Base-by-base conservation (phyloP, 2,888 invertebrate genomes). In the Microchrysa polita region DNA sequence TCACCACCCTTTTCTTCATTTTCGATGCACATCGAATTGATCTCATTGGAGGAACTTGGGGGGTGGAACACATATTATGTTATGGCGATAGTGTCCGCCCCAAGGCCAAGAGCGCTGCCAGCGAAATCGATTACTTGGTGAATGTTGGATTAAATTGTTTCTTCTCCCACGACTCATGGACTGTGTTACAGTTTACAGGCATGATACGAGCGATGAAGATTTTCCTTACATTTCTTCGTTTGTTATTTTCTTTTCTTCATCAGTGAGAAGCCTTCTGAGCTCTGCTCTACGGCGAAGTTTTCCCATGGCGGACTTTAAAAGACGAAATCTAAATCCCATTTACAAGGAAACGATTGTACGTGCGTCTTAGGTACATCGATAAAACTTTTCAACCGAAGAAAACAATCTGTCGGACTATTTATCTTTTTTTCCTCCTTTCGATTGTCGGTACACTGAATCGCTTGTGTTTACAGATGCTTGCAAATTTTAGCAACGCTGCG, bases 401-500 rank as follows among this genome's bases (percentile, higher is more conserved):
- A 65, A 22, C 65, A 65, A 65, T 65, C 65, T 44, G 65, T 48
- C 48, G 65, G 42, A 22, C 65, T 65, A 65, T 65, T 65, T 65
- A 48, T 65, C 65, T n/a, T n/a, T 65, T 65, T 63, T 16, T 20
- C 14, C 20, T 65, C 40, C 5, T 7, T 5, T 5, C 14, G 20
- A 10, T 55, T 55, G 18, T 65, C 22, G n/a, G 65, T 20, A 23
- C 18, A 18, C 44, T 34, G 27, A 48, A 10, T 61, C 61, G 34
- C n/a, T 4, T n/a, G n/a, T 10, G 48, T 48, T 7, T 12, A 48
- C 16, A 48, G 14, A 48, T 48, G 10, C 10, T 12, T 4, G 2
- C 16, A 48, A n/a, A n/a, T n/a, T n/a, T 48, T 48, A 34, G 2
- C 27, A 34, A 34, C n/a, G 27, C 27, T 5, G 27, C 7, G 48